Evolutionary conservation across 2,888 invertebrate species (phyloP).

Genomic region (Platerodrilus igneus): DNA sequence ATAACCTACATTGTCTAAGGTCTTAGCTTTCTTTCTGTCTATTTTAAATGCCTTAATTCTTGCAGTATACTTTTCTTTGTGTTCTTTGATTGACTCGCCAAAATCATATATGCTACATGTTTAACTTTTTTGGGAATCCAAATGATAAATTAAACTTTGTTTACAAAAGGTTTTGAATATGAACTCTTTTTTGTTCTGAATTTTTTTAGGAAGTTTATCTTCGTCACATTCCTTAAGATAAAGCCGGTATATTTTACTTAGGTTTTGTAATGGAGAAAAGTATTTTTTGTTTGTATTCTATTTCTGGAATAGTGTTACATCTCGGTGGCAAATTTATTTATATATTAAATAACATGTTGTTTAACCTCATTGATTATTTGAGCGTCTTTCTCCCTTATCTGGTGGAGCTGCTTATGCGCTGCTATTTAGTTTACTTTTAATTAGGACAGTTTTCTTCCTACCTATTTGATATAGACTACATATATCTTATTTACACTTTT

Average conservation of each 20-base stretch:
- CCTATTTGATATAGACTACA: no score
- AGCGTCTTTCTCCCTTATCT: constrained; percentile 8
- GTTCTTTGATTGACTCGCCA: constrained; percentile 17
- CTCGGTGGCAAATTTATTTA: constrained; percentile 16
- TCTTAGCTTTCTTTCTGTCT: constrained; percentile 19
- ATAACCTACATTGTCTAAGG: no score
- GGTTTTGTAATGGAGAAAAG: constrained; percentile 29
- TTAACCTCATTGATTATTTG: constrained; percentile 16
- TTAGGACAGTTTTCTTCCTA: no score
- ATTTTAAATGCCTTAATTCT: constrained; percentile 12
- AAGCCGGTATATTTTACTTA: constrained; percentile 19
- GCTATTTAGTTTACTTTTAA: constrained; percentile 3
- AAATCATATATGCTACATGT: constrained; percentile 28
- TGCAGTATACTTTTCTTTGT: no score
- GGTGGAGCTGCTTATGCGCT: constrained; percentile 8
- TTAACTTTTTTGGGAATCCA: constrained; percentile 29
- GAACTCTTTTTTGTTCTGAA: constrained; percentile 26
- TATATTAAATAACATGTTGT: constrained; percentile 20
- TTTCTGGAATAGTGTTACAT: constrained; percentile 28
- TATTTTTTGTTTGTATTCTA: constrained; percentile 30
- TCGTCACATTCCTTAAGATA: neutral
- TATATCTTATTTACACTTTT: no score
- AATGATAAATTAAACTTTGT: constrained; percentile 33
- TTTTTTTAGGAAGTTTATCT: constrained; percentile 25
- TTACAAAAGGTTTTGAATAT: constrained; percentile 28